A percentile compares a stretch with the other conserved stretches of the same genome.
phyloP scores from a whole-genome alignment of 2,888 invertebrate genomes.

The Amiota minor region DNA sequence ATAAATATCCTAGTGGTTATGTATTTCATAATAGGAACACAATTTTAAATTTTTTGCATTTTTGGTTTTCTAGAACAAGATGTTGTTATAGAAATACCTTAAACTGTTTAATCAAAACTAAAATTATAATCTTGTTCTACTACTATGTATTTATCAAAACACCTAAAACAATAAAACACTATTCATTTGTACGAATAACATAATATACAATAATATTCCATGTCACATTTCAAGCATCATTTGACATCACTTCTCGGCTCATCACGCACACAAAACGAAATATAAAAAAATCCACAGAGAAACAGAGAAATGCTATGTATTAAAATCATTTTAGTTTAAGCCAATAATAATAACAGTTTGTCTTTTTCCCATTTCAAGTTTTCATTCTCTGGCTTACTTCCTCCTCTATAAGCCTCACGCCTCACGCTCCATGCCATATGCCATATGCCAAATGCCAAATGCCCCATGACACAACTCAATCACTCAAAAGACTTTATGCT shows the following conservation, averaged over 20 bases:
- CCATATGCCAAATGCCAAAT: neutral
- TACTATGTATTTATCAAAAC: too few relatives aligned
- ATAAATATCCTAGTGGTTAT: too few relatives aligned
- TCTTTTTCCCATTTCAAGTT: constrained; percentile 29
- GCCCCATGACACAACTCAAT: neutral
- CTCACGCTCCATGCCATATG: neutral
- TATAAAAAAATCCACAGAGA: constrained; percentile 27
- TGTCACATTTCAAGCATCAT: constrained; percentile 53
- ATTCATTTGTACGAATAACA: too few relatives aligned
- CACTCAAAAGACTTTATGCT: neutral
- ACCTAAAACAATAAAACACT: too few relatives aligned
- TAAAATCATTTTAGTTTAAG: constrained; percentile 6
- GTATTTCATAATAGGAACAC: too few relatives aligned
- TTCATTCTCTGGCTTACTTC: neutral
- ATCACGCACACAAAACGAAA: constrained; percentile 51
- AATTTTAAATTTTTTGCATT: too few relatives aligned
- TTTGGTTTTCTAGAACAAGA: too few relatives aligned
- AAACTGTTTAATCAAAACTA: too few relatives aligned
- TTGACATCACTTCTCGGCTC: constrained; percentile 67
- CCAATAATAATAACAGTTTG: constrained; percentile 38
- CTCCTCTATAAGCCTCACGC: neutral
- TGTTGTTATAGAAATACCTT: too few relatives aligned
- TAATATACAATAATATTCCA: neutral
- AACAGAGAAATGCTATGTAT: constrained; percentile 23
- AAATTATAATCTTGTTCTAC: too few relatives aligned